A percentile compares a stretch with the other conserved stretches of the same genome.
Conservation (phyloP, 1,140 invertebrate genomes). For the Rhagoletis zephyria region DNA sequence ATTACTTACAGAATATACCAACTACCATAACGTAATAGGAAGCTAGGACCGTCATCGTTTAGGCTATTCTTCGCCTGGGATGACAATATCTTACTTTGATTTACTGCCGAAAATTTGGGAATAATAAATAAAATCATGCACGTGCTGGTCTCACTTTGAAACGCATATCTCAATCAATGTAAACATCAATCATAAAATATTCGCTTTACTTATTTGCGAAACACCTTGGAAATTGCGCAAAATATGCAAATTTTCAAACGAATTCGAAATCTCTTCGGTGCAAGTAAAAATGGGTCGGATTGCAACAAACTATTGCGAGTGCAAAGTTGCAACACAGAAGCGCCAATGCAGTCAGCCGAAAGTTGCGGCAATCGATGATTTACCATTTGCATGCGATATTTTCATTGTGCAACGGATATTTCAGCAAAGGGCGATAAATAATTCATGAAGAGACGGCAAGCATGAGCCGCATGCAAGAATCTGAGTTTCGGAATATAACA, state of each 20-base stretch:
- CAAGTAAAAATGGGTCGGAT: background rate
- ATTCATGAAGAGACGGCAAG: background rate
- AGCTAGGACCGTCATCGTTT: no score
- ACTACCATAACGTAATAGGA: no score
- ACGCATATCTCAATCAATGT: no score
- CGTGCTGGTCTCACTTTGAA: no score
- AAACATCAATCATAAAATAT: no score
- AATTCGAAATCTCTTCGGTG: background rate
- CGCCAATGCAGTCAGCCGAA: background rate
- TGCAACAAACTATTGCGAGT: background rate
- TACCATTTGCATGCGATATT: slow-evolving; percentile 19
- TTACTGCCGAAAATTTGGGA: no score
- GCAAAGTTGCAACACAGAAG: background rate
- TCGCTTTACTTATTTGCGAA: background rate
- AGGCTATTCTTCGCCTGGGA: no score
- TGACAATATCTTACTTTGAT: no score
- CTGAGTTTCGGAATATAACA: background rate
- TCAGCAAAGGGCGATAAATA: slow-evolving; percentile 39
- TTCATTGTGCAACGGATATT: background rate
- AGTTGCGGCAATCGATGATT: background rate
- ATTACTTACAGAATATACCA: no score
- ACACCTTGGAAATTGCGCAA: slow-evolving; percentile 25
- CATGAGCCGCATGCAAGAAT: background rate
- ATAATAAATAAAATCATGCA: no score
- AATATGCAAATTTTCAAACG: background rate